These are phyloP conservation scores for Nycticebus coucang DNA, from an alignment of 2,113 vertebrate genomes.

Conservation along the genomic window DNA sequence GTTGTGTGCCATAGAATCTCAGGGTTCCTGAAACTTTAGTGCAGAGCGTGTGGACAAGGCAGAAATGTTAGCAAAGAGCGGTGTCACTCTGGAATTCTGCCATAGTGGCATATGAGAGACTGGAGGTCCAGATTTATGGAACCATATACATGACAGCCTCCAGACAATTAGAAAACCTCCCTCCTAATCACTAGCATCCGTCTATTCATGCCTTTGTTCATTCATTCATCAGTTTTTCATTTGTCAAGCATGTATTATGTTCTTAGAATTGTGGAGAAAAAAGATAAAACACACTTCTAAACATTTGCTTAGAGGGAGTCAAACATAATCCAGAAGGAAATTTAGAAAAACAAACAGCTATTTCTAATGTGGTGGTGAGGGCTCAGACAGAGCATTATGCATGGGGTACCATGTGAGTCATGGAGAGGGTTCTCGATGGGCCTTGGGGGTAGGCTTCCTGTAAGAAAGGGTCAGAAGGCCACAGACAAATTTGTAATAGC, in stretches of 20 bases:
- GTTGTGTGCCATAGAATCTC: neutral
- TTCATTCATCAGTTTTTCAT: neutral
- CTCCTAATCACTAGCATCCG: neutral
- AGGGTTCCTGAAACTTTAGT: neutral
- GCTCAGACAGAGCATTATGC: neutral
- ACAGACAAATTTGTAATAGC: neutral
- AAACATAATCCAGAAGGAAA: neutral
- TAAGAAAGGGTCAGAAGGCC: neutral
- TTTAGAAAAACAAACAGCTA: neutral
- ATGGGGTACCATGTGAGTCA: neutral
- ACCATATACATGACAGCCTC: neutral
- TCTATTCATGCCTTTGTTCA: neutral
- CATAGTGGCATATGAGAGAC: neutral
- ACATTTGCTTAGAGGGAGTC: neutral
- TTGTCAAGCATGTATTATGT: neutral
- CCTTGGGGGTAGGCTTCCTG: neutral
- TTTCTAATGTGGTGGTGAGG: neutral
- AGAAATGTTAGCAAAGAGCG: neutral
- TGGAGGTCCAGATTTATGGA: neutral
- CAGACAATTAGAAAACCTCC: neutral
- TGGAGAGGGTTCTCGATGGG: neutral
- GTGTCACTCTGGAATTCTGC: neutral
- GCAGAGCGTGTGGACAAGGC: neutral
- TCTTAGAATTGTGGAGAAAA: conserved; percentile 36
- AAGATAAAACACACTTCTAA: neutral